Evolutionary conservation across 2,113 vertebrate genomes (phyloP).

Genomic region (Eptatretus burgeri): DNA sequence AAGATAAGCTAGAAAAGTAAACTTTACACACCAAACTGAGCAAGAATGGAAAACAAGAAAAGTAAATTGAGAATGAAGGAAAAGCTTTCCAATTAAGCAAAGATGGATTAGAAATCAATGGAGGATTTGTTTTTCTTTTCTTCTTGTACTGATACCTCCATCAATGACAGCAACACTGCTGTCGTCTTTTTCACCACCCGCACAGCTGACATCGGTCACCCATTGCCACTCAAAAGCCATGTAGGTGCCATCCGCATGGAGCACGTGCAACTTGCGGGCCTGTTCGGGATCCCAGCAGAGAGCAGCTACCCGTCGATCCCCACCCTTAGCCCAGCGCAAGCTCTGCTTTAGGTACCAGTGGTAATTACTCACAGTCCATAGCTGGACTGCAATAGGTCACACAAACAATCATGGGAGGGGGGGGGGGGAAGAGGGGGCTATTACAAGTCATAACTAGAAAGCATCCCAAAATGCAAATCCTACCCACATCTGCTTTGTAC

Average conservation of each 20-base stretch:
- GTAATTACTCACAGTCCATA: conserved; percentile 67
- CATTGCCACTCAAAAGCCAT: conserved; percentile 57
- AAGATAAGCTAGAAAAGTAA: too few species aligned
- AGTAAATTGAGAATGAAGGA: neutral
- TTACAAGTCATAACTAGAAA: too few species aligned
- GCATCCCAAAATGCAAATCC: too few species aligned
- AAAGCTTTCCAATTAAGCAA: neutral
- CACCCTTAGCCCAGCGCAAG: conserved; percentile 28
- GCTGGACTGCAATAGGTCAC: conserved; percentile 30
- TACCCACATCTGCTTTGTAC: too few species aligned
- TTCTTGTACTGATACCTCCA: conserved; percentile 24
- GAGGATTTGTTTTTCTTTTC: conserved; percentile 8
- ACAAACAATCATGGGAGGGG: too few species aligned
- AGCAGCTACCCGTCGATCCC: conserved; percentile 22
- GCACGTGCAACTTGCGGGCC: conserved; percentile 28
- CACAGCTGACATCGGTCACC: conserved; percentile 30
- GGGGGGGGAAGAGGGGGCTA: too few species aligned
- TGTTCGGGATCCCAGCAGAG: conserved; percentile 43
- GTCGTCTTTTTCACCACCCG: conserved; percentile 18
- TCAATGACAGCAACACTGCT: conserved; percentile 69
- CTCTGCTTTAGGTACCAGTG: conserved; percentile 96
- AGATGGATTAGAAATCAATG: neutral
- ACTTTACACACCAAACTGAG: too few species aligned
- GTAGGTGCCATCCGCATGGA: conserved; percentile 32
- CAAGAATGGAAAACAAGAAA: neutral